These are phyloP conservation scores for Cydia amplana DNA, from an alignment of 1,140 invertebrate genomes.

Conservation along the genomic window DNA sequence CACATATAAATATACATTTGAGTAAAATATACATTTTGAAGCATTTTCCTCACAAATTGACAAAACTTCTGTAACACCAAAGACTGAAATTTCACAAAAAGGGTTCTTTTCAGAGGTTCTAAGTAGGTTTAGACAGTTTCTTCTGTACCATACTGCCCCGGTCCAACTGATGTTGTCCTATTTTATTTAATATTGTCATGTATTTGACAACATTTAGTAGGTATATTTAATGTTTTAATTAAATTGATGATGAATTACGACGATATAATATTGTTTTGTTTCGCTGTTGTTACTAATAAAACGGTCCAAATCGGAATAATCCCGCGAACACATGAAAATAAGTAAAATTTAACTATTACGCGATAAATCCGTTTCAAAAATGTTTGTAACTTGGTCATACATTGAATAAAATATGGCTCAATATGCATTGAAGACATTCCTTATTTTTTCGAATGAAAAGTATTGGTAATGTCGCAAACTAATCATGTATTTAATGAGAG, in stretches of 20 bases:
- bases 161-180: neutral
- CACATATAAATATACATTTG: neutral
- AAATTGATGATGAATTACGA: neutral
- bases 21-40: neutral
- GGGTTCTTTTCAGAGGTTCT: conserved; percentile 51
- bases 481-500: neutral
- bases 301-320: no score
- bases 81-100: neutral
- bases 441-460: conserved; percentile 17
- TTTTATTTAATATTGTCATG: neutral
- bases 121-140: conserved; percentile 43
- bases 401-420: neutral
- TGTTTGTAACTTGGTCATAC: neutral
- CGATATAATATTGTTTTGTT: neutral
- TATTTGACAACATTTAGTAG: neutral
- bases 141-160: conserved; percentile 35
- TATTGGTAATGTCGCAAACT: conserved; percentile 27
- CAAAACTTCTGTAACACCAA: neutral
- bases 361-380: no score
- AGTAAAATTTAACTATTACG: neutral
- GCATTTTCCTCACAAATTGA: neutral
- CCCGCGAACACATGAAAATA: neutral
- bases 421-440: conserved; percentile 7
- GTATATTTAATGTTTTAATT: neutral
- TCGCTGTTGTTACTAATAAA: no score